Evolutionary conservation across 2,113 vertebrate species (phyloP), one percentile per base, ranked within the genome.

Genomic region (Eonycteris spelaea): DNA sequence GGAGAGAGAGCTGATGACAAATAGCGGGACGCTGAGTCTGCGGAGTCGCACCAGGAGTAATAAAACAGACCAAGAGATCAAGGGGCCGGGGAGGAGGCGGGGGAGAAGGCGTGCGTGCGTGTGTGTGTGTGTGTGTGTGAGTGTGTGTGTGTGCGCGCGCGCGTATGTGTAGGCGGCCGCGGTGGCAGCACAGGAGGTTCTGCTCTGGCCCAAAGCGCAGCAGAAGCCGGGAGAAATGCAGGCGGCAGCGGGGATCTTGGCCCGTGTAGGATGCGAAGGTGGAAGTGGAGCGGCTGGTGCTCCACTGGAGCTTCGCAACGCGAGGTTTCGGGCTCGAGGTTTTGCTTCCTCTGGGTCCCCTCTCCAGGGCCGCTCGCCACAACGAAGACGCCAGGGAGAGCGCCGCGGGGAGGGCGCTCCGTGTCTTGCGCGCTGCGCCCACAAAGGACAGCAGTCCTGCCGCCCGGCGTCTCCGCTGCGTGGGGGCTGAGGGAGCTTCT

Each of bases 1-100:
- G 95, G 96, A 97, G 96, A 98, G 97, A 85, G 96, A 94, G 97
- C 96, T 90, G 97, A 78, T 95, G 97, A 97, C 96, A 96, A 97
- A 98, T 96, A 97, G 97, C 96, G 97, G 97, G 94, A 95, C 96
- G 94, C 96, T 51, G 91, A 96, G 97, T 97, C 97, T 96, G 96
- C 96, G 96, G 96, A 97, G 97, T 95, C 97, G 95, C 96, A 97
- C 96, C 95, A 83, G 93, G 97, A 97, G 97, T 96, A 96, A 97
- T 97, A 96, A 96, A 94, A 96, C 97, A 93, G 97, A 97, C 59
- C 93, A 19, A 30, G 93, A 91, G 97, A 95, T 96, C 97, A 94
- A 94, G 96, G 97, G 80, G 95, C 95, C 30, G 83, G 80, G 83
- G 83, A 84, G 89, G 78, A 83, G 86, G 95, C 15, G 68, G 91